Conservation (phyloP, 1,140 invertebrate genomes). For the Cataglyphis hispanica region DNA sequence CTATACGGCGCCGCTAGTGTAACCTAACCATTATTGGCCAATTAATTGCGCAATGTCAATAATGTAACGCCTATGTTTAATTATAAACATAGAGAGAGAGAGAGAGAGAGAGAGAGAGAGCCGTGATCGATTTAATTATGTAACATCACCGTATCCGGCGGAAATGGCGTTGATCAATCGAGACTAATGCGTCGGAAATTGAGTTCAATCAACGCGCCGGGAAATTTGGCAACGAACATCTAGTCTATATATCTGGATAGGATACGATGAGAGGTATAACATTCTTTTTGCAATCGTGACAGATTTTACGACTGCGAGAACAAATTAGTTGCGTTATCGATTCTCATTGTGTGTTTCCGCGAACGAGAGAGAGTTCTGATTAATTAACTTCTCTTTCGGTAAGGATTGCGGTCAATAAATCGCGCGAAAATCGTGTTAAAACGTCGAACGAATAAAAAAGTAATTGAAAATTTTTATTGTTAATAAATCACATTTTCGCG, state of each 20-base stretch:
- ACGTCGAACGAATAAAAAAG: not conserved
- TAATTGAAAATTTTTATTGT: not conserved
- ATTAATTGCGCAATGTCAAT: conserved; percentile 63
- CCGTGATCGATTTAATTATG: conserved; percentile 57
- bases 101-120: conserved; percentile 2
- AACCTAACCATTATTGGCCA: conserved; percentile 48
- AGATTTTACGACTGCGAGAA: conserved; percentile 18
- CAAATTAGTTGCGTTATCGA: not conserved
- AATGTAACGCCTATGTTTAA: conserved; percentile 54
- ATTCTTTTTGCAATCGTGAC: not conserved
- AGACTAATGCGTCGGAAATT: conserved; percentile 61
- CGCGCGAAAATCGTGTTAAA: not conserved
- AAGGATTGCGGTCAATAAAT: not conserved
- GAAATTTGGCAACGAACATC: conserved; percentile 34
- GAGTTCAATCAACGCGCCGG: conserved; percentile 31
- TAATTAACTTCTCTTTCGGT: not conserved
- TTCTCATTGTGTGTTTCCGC: not conserved
- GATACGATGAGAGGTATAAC: not conserved
- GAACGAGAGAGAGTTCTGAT: not conserved
- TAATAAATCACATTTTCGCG: not conserved
- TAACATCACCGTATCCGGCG: conserved; percentile 30
- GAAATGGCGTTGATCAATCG: conserved; percentile 56
- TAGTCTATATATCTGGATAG: not conserved
- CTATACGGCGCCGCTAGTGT: not conserved
- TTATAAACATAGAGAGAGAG: conserved; percentile 33